A percentile compares a stretch with the other conserved stretches of the same genome.
Conservation (phyloP, 2,113 vertebrate genomes). For the Dicentrarchus labrax region DNA sequence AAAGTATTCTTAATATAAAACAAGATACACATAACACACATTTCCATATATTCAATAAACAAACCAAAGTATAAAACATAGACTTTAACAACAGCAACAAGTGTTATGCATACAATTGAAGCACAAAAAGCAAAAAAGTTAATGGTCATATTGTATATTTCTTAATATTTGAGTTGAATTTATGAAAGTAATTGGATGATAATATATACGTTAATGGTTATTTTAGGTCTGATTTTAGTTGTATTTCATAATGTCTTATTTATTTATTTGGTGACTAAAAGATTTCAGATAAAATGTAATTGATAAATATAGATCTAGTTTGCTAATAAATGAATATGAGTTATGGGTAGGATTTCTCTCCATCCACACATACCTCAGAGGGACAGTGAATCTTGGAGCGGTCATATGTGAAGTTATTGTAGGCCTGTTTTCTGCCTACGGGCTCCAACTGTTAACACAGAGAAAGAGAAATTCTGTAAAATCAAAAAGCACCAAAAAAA, state of each 20-base stretch:
- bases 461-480: neutral
- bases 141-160: neutral
- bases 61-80: neutral
- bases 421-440: slow-evolving; percentile 88
- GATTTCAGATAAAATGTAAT: too few species aligned
- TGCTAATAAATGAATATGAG: neutral
- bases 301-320: neutral
- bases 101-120: neutral
- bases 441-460: slow-evolving; percentile 88
- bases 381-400: slow-evolving; percentile 91
- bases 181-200: neutral
- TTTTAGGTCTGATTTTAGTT: neutral
- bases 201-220: neutral
- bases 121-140: neutral
- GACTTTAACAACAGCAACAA: neutral
- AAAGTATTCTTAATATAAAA: neutral
- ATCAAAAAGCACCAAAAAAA: neutral
- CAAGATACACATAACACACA: neutral
- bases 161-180: neutral
- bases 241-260: neutral
- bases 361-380: slow-evolving; percentile 82
- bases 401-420: slow-evolving; percentile 90
- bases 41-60: neutral
- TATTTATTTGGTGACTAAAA: neutral
- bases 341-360: neutral